Evolutionary conservation across 2,888 invertebrate species (phyloP).

Genomic region (Suillia variegata): DNA sequence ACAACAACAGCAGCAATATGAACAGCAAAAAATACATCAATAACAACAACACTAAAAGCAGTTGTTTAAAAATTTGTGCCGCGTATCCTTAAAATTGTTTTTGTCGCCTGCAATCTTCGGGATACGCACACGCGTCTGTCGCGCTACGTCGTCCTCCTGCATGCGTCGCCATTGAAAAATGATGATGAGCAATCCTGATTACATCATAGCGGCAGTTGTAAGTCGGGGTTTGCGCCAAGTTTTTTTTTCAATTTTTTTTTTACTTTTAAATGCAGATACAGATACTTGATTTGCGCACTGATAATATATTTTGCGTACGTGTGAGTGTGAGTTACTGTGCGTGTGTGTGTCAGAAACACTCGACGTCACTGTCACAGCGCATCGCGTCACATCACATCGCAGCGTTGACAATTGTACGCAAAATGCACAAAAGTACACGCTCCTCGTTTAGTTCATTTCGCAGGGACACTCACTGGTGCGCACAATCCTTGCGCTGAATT

Average conservation of each 20-base stretch:
- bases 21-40: too few species aligned
- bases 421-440: not conserved
- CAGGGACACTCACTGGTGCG: not conserved
- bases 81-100: not conserved
- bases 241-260: not conserved
- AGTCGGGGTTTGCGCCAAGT: not conserved
- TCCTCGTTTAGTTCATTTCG: not conserved
- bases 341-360: not conserved
- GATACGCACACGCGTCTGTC: not conserved
- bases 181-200: too few species aligned
- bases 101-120: not conserved
- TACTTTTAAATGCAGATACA: too few species aligned
- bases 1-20: not conserved
- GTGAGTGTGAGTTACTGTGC: not conserved
- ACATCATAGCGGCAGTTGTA: not conserved
- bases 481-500: not conserved
- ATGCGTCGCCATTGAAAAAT: too few species aligned
- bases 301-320: not conserved
- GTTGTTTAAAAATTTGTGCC: not conserved
- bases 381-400: too few species aligned
- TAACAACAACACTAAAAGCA: not conserved
- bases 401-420: slow-evolving; percentile 4
- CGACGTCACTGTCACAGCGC: not conserved
- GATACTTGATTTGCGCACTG: not conserved
- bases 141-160: not conserved